Evolutionary conservation across 2,113 vertebrate species (phyloP).

Genomic region (Excalfactoria chinensis): DNA sequence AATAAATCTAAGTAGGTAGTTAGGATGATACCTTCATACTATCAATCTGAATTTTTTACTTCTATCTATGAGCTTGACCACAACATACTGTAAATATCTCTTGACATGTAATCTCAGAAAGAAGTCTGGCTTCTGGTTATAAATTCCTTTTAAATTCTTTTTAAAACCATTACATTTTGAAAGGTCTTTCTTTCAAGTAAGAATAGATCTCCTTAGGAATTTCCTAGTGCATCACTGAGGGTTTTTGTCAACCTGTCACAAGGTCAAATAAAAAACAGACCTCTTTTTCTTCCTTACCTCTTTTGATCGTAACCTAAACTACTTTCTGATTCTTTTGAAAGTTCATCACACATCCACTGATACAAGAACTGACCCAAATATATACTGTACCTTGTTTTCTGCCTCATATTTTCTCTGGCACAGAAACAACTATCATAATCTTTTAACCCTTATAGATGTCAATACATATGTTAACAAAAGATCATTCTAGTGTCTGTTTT

Average conservation of each 20-base stretch:
- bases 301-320: slow-evolving; percentile 19
- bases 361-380: slow-evolving; percentile 37
- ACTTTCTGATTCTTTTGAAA: slow-evolving; percentile 50
- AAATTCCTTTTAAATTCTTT: slow-evolving; percentile 5
- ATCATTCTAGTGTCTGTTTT: neutral
- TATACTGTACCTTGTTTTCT: slow-evolving; percentile 22
- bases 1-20: neutral
- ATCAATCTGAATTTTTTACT: slow-evolving; percentile 9
- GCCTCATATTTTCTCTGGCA: neutral
- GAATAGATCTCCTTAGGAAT: neutral
- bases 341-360: neutral
- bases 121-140: neutral
- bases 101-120: neutral
- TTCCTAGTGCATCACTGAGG: neutral
- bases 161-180: neutral
- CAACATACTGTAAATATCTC: neutral
- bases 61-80: neutral
- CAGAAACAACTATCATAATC: slow-evolving; percentile 5
- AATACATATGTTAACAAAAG: slow-evolving; percentile 29
- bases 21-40: neutral
- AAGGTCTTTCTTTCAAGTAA: neutral
- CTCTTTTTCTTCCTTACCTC: neutral
- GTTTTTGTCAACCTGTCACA: neutral
- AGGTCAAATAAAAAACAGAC: neutral
- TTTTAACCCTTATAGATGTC: neutral